Conservation (phyloP, 2,888 invertebrate species). For the Ophion ventricosus region DNA sequence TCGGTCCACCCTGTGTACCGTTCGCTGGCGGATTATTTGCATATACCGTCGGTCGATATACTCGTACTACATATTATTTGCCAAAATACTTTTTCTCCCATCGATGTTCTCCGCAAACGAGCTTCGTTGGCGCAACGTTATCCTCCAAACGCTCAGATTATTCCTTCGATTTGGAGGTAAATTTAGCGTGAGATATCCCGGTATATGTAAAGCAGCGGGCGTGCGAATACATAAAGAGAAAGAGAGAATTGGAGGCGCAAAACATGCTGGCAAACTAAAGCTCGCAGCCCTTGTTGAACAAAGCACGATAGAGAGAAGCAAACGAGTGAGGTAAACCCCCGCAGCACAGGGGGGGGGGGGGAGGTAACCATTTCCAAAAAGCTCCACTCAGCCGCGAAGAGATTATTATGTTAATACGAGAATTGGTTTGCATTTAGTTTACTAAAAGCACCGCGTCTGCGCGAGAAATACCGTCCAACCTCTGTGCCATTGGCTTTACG, state of each 20-base stretch:
- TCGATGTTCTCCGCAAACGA: neutral
- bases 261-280: too few species aligned
- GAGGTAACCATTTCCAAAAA: slow-evolving; percentile 31
- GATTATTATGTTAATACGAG: slow-evolving; percentile 67
- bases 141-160: neutral
- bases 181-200: slow-evolving; percentile 51
- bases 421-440: slow-evolving; percentile 64
- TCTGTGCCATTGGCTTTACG: slow-evolving; percentile 26
- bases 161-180: slow-evolving; percentile 57
- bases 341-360: slow-evolving; percentile 7
- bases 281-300: too few species aligned
- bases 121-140: neutral
- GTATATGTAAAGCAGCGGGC: slow-evolving; percentile 40
- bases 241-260: slow-evolving; percentile 10
- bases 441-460: slow-evolving; percentile 1
- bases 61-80: neutral
- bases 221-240: neutral
- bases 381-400: slow-evolving; percentile 61
- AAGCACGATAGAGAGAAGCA: too few species aligned
- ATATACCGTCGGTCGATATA: slow-evolving; percentile 15
- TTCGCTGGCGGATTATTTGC: slow-evolving; percentile 46
- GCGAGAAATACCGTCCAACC: neutral
- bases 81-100: neutral
- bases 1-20: too few species aligned
- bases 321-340: too few species aligned